phyloP scores from a whole-genome alignment of 2,888 invertebrate genomes.

The Eupithecia pulchellata region DNA sequence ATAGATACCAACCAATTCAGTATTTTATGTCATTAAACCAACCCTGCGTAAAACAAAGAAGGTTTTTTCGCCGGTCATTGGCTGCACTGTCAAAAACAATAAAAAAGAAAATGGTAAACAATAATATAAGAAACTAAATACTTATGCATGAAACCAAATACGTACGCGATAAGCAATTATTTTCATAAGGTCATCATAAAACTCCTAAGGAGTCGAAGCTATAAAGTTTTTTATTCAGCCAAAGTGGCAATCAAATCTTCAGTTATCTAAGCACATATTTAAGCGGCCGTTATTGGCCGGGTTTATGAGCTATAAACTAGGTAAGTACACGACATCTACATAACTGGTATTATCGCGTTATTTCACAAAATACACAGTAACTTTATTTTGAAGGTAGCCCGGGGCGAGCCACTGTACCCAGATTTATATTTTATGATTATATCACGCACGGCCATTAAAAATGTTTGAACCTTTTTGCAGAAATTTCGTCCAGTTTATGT shows the following conservation, averaged over 20 bases:
- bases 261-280: slow-evolving; percentile 10
- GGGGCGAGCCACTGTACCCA: neutral
- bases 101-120: too few species aligned
- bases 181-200: slow-evolving; percentile 1
- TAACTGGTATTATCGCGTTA: neutral
- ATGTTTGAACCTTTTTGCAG: neutral
- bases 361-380: neutral
- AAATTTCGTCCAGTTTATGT: neutral
- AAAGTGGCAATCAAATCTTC: slow-evolving; percentile 11
- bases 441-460: neutral
- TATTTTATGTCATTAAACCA: too few species aligned
- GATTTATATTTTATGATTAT: neutral
- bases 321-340: neutral
- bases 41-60: too few species aligned
- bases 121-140: neutral
- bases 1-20: too few species aligned
- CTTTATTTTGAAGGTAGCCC: neutral
- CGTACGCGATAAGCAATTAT: neutral
- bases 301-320: slow-evolving; percentile 4
- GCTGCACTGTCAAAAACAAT: too few species aligned
- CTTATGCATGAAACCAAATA: neutral
- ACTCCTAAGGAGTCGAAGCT: neutral
- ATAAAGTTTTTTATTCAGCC: slow-evolving; percentile 11
- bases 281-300: slow-evolving; percentile 7
- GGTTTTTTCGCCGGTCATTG: neutral